A percentile compares a stretch with the other conserved stretches of the same genome.
phyloP scores from a whole-genome alignment of 2,113 vertebrate species.

The Myiopsitta monachus region DNA sequence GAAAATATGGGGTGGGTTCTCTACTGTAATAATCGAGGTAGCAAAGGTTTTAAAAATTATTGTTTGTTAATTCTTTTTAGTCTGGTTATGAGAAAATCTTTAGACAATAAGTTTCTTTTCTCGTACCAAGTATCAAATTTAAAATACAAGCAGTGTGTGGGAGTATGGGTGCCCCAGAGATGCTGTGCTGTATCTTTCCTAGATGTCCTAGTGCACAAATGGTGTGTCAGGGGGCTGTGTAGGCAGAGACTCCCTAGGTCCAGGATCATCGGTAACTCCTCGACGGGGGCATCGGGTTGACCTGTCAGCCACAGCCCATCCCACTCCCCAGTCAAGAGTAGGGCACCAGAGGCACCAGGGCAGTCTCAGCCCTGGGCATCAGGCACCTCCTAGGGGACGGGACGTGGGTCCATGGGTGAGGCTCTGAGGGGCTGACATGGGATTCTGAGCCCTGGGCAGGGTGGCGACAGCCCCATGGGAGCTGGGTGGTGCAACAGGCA shows the following conservation, averaged over 20 bases:
- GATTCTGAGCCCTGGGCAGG: no score
- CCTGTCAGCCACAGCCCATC: not conserved
- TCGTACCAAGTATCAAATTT: not conserved
- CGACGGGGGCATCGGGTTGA: fast-evolving
- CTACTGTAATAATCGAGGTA: not conserved
- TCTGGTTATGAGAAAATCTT: not conserved
- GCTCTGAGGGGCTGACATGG: not conserved
- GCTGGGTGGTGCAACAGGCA: not conserved
- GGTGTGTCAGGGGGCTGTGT: not conserved
- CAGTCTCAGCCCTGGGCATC: not conserved
- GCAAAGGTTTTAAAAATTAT: not conserved
- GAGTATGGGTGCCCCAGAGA: not conserved
- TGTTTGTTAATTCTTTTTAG: not conserved
- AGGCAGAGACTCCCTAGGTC: not conserved
- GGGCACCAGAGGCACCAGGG: fast-evolving
- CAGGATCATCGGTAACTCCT: not conserved
- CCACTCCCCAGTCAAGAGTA: not conserved
- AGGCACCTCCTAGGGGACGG: not conserved
- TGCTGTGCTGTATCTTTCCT: not conserved
- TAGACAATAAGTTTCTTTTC: not conserved
- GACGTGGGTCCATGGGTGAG: not conserved
- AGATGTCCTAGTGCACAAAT: not conserved
- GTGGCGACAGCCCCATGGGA: fast-evolving
- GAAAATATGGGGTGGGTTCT: not conserved
- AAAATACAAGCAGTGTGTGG: not conserved